phyloP scores from a whole-genome alignment of 2,797 vertebrate species.

The Chromis chromis region DNA sequence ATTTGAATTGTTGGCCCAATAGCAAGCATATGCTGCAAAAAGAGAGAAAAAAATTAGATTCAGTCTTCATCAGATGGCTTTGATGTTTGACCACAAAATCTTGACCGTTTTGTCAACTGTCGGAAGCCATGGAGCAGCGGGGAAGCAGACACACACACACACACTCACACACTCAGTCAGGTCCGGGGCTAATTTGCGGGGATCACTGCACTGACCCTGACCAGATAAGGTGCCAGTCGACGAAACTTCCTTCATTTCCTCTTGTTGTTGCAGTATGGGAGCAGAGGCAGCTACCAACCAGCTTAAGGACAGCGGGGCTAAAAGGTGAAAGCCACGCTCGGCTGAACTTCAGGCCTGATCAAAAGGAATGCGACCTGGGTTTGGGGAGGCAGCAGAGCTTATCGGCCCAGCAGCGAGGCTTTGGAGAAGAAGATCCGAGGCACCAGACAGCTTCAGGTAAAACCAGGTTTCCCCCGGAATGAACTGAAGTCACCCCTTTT shows the following conservation, averaged over 20 bases:
- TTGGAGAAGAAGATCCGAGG: constrained; percentile 70
- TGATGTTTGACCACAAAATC: constrained; percentile 64
- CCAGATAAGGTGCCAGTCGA: constrained; percentile 82
- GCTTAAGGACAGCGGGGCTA: constrained; percentile 78
- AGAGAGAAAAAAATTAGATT: constrained; percentile 10
- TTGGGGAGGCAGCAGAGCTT: constrained; percentile 71
- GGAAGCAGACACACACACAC: constrained; percentile 44
- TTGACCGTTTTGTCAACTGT: constrained; percentile 62
- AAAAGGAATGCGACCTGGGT: constrained; percentile 81
- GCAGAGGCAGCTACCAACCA: constrained; percentile 66
- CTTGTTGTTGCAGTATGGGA: constrained; percentile 81
- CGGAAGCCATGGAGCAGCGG: constrained; percentile 47
- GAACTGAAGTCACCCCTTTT: constrained; percentile 28
- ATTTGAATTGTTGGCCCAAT: constrained; percentile 45
- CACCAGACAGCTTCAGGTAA: constrained; percentile 71
- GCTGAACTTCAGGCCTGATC: constrained; percentile 81
- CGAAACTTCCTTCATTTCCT: constrained; percentile 86
- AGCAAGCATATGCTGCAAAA: constrained; percentile 41
- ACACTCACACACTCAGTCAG: constrained; percentile 41
- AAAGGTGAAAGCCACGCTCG: constrained; percentile 83
- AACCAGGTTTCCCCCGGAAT: constrained; percentile 55
- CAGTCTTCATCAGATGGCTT: constrained; percentile 51
- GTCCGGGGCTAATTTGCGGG: constrained; percentile 79
- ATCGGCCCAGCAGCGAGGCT: constrained; percentile 67
- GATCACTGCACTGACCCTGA: constrained; percentile 79